Evolutionary conservation across 2,888 invertebrate genomes (phyloP), one percentile per base, ranked within the genome.

Genomic region (Hemaris fuciformis): DNA sequence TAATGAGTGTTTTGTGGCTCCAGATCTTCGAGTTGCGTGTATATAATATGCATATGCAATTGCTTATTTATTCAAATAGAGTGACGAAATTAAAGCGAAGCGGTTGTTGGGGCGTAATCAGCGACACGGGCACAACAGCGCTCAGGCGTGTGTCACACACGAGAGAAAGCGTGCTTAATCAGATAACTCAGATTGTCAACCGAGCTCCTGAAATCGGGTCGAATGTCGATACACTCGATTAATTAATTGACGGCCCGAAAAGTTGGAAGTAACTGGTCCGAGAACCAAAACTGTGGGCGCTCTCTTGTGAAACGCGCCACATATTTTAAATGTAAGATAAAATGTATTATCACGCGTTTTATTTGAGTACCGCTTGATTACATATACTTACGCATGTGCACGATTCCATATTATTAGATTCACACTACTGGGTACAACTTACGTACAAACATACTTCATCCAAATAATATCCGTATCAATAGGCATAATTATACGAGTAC

Each of bases 131-230:
- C 74, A 74, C 75, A 72, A 71, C 78, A 68, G 72, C 67, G 66
- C 63, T 65, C 72, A 63, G 68, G 74, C 73, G 78, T 82, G 84
- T 85, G 84, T 83, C 81, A 84, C 84, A 83, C 80, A 75, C 79
- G 79, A 88, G 92, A 91, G 92, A 92, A 92, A 92, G 91, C 91
- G 91, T 89, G 89, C 87, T 91, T 89, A 87, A 92, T 92, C 91
- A 91, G 92, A 91, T 91, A 92, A 90, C 86, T 88, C 86, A 89
- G 87, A 90, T 91, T 91, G 91, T 91, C 92, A 91, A 91, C 89
- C 87, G 84, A 83, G 87, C 90, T 89, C 89, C 91, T 90, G 91
- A 90, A 92, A 91, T 89, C 89, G 89, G 92, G 91, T 91, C 91
- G 89, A 88, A 87, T 89, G 90, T 91, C 91, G 91, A 90, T 91